Percentiles rank a stretch among this genome's conserved stretches.
Evolutionary conservation across 2,113 vertebrate species (phyloP).

Genomic region (Coptodon bakossiorum): DNA sequence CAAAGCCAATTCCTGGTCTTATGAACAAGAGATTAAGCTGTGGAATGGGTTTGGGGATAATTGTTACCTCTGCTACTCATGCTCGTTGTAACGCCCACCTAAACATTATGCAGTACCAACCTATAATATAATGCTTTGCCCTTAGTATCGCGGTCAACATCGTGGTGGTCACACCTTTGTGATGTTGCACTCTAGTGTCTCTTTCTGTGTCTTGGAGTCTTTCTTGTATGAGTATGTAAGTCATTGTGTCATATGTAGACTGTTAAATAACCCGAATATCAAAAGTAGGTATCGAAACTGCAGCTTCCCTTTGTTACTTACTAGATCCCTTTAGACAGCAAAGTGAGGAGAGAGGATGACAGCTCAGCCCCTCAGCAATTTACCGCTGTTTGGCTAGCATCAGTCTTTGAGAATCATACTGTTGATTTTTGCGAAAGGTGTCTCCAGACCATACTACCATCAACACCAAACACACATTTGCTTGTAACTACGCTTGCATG

Average conservation of each 20-base stretch:
- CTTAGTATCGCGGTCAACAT: constrained; percentile 17
- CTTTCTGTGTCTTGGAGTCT: background rate
- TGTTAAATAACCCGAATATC: background rate
- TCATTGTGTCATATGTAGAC: background rate
- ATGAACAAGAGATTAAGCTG: constrained; percentile 43
- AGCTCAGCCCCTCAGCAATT: background rate
- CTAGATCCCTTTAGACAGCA: background rate
- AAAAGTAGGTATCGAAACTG: background rate
- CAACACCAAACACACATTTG: background rate
- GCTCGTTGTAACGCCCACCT: constrained; percentile 22
- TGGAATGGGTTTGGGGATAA: constrained; percentile 30
- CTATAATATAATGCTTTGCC: constrained; percentile 38
- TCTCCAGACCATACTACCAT: background rate
- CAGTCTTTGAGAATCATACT: background rate
- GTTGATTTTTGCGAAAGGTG: background rate
- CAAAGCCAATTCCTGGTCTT: constrained; percentile 30
- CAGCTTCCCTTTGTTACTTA: background rate
- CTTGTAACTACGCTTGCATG: background rate
- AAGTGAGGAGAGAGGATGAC: background rate
- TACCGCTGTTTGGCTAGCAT: background rate
- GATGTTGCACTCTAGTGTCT: background rate
- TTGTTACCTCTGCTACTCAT: constrained; percentile 23
- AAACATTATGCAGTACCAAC: constrained; percentile 14
- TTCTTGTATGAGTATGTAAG: background rate
- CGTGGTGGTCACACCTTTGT: constrained; percentile 14